Evolutionary conservation across 2,113 vertebrate genomes (phyloP).

Genomic region (Thomomys bottae): DNA sequence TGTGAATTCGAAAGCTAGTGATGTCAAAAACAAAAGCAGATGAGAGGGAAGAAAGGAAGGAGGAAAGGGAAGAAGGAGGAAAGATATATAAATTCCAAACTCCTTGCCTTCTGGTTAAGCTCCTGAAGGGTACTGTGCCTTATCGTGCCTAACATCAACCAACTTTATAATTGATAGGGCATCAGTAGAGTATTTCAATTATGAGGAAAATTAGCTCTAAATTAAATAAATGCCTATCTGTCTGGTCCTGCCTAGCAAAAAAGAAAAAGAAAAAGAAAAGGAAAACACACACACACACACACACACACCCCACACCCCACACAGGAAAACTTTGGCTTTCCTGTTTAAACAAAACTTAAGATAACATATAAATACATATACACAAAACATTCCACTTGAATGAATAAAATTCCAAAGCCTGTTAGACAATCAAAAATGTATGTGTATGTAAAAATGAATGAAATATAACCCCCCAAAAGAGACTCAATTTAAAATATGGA

Average conservation of each 20-base stretch:
- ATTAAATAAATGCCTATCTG: neutral
- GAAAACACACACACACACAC: no score
- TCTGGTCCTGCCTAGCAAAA: neutral
- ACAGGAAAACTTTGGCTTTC: no score
- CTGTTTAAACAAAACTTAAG: no score
- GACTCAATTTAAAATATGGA: neutral
- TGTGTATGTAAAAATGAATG: neutral
- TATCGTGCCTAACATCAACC: neutral
- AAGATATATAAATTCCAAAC: neutral
- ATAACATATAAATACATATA: neutral
- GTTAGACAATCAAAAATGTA: neutral
- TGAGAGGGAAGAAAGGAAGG: no score
- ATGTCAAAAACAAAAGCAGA: no score
- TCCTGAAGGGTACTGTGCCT: neutral
- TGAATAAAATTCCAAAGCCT: neutral
- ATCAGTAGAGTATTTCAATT: neutral
- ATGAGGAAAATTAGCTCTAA: neutral
- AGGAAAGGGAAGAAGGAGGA: no score
- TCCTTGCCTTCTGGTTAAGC: neutral
- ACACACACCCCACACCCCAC: no score
- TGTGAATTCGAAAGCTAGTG: no score
- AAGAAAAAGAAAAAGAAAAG: neutral
- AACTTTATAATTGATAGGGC: neutral
- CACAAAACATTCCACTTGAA: neutral
- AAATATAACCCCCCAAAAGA: conserved; percentile 9